Evolutionary conservation across 2,113 vertebrate genomes (phyloP).

Genomic region (Hippocampus abdominalis): DNA sequence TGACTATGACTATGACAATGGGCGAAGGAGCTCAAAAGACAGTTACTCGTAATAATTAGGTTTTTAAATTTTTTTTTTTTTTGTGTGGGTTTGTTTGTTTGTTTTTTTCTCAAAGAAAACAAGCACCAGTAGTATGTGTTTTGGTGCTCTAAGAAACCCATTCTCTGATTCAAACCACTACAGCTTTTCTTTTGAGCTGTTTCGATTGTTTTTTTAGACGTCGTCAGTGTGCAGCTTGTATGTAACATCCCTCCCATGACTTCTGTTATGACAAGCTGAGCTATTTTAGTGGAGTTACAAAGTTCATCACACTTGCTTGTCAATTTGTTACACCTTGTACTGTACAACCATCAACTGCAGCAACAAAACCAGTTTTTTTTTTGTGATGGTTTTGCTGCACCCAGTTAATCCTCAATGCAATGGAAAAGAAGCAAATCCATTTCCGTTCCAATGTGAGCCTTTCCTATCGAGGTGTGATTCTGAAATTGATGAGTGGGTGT

Average conservation of each 20-base stretch:
- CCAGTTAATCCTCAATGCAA: neutral
- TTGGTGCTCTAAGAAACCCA: slow-evolving; percentile 9
- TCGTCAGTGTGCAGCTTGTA: slow-evolving; percentile 12
- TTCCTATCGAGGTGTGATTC: neutral
- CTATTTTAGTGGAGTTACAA: slow-evolving; percentile 30
- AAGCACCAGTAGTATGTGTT: neutral
- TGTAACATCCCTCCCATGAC: slow-evolving; percentile 21
- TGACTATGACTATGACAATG: slow-evolving; percentile 78
- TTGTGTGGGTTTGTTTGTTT: neutral
- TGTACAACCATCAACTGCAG: neutral
- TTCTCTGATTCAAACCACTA: slow-evolving; percentile 31
- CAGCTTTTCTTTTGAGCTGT: neutral
- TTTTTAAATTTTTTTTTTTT: neutral
- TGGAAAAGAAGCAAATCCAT: neutral
- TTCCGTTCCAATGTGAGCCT: neutral
- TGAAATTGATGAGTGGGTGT: neutral
- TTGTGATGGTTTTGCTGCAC: neutral
- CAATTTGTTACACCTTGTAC: neutral
- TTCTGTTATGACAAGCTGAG: slow-evolving; percentile 52
- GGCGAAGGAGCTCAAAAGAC: slow-evolving; percentile 83
- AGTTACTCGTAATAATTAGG: slow-evolving; percentile 58
- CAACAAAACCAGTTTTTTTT: neutral
- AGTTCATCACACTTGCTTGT: slow-evolving; percentile 13
- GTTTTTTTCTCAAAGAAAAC: neutral
- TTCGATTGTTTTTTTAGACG: slow-evolving; percentile 8